Evolutionary conservation across 2,888 invertebrate genomes (phyloP), one percentile per base, ranked within the genome.

Genomic region (Cyaniris semiargus): DNA sequence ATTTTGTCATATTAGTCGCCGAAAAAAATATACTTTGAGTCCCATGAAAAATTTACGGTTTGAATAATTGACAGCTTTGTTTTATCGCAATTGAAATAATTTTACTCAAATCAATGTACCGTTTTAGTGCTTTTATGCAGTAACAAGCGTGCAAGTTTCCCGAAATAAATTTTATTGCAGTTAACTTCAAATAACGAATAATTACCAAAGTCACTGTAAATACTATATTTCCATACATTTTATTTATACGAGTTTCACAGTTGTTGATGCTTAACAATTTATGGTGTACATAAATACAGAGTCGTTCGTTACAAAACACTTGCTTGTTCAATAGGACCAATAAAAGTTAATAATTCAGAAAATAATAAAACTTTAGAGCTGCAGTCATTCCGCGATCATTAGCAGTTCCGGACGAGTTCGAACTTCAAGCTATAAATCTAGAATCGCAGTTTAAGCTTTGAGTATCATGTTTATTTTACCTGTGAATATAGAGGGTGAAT

Each of bases 291-390:
- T 31, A 31, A 66, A 66, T 31, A 27, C 7, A 60, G 10, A 31
- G 18, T 66, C 27, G 15, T 66, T 66, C 10, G 27, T 7, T 66
- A 31, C 66, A 66, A 66, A 66, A 66, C 60, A 66, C 31, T 27
- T 66, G 13, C 27, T 58, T 21, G 27, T 66, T 66, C 66, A 31
- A 31, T 66, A 27, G 58, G n/a, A 7, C 7, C 66, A 66, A 66
- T 66, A 66, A 66, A 66, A 66, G 66, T 31, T 66, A 66, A 66
- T 31, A 27, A 66, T 66, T 18, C 66, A 66, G 66, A 66, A 31
- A 66, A 66, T 66, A 66, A 31, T 66, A 66, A 66, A 66, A 66
- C 6, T 66, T 66, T 15, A 66, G 15, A 15, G 15, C 15, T 15
- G 27, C 66, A 13, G 10, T 66, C 66, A 18, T 66, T 60, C 4